Conservation (phyloP, 2,113 vertebrate genomes). For the Arizona elegans region DNA sequence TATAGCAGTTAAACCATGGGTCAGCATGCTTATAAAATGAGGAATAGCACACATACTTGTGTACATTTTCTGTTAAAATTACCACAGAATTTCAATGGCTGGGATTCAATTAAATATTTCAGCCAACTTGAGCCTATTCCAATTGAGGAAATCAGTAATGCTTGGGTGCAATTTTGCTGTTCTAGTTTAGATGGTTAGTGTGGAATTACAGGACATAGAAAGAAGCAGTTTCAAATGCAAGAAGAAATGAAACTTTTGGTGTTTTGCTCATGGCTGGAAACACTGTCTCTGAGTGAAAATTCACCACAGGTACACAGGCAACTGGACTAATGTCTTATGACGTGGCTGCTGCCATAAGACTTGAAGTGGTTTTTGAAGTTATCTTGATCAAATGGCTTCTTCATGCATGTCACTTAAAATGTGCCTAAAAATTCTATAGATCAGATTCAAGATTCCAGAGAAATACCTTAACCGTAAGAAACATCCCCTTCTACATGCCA, state of each 20-base stretch:
- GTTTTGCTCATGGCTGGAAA: not conserved
- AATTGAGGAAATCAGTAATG: conserved; percentile 19
- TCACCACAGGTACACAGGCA: not conserved
- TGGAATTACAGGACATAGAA: not conserved
- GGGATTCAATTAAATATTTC: not conserved
- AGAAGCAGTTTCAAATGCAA: not conserved
- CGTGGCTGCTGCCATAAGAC: not conserved
- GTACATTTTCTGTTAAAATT: conserved; percentile 14
- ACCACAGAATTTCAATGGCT: not conserved
- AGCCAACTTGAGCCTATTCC: not conserved
- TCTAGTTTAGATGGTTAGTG: accelerated
- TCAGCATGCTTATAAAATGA: not conserved
- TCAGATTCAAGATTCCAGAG: not conserved
- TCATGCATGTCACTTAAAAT: not conserved
- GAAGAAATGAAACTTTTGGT: not conserved
- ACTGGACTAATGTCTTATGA: not conserved
- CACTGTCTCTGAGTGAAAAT: not conserved
- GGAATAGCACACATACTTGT: not conserved
- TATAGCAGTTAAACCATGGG: not conserved
- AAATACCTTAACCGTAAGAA: not conserved
- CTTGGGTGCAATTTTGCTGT: not conserved
- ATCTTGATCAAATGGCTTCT: not conserved
- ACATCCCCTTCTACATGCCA: not conserved
- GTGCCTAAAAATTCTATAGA: not conserved
- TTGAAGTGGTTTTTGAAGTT: not conserved